Percentiles rank a stretch among this genome's conserved stretches.
phyloP scores from a whole-genome alignment of 2,113 vertebrate species.

The Rhineura floridana region DNA sequence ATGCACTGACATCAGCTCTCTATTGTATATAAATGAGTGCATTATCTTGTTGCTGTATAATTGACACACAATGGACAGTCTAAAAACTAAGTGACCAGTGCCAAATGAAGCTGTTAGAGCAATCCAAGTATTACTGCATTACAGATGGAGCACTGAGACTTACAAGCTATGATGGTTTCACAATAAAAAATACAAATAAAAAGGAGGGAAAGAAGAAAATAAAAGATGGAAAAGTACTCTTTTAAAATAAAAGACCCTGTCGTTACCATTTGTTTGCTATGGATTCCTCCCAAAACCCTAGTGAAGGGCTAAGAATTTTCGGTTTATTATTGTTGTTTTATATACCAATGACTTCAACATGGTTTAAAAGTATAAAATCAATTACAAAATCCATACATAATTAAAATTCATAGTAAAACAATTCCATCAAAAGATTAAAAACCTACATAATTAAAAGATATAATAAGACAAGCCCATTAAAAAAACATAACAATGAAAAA shows the following conservation, averaged over 20 bases:
- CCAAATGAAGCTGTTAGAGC: conserved; percentile 15
- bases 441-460: too few relatives aligned
- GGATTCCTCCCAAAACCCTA: background rate
- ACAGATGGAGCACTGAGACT: background rate
- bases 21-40: conserved; percentile 23
- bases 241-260: background rate
- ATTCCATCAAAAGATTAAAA: too few relatives aligned
- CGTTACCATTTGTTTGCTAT: background rate
- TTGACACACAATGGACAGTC: background rate
- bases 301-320: background rate
- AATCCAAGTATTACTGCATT: background rate
- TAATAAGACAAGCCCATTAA: too few relatives aligned
- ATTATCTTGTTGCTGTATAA: conserved; percentile 29
- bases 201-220: background rate
- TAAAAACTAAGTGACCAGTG: conserved; percentile 25
- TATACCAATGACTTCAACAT: too few relatives aligned
- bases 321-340: background rate
- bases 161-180: background rate
- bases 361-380: too few relatives aligned
- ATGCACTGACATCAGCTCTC: background rate
- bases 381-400: too few relatives aligned
- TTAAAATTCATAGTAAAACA: too few relatives aligned
- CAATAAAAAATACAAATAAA: background rate
- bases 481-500: too few relatives aligned
- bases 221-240: background rate